These are phyloP conservation scores for Azemiops feae DNA, from an alignment of 2,113 vertebrate species.

Conservation along the genomic window DNA sequence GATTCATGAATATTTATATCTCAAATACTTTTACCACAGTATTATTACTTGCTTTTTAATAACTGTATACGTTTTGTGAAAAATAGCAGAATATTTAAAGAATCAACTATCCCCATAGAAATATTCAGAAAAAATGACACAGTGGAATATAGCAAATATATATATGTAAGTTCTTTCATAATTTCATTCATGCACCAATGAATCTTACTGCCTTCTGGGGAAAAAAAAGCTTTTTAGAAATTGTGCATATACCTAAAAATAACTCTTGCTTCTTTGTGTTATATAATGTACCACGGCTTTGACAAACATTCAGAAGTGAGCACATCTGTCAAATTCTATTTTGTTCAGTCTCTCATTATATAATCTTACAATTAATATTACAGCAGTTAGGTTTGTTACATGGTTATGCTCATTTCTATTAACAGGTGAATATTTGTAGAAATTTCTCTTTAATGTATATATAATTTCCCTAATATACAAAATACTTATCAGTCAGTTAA, in stretches of 20 bases:
- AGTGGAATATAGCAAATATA: conserved; percentile 43
- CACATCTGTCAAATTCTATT: background rate
- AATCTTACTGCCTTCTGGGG: conserved; percentile 29
- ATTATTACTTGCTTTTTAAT: conserved; percentile 57
- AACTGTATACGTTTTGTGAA: conserved; percentile 65
- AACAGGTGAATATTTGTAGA: background rate
- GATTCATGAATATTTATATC: conserved; percentile 54
- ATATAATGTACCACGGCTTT: background rate
- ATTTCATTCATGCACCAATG: conserved; percentile 52
- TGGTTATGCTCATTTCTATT: background rate
- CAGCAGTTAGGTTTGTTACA: background rate
- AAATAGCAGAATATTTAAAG: conserved; percentile 66
- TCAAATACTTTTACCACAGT: conserved; percentile 62
- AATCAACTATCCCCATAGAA: conserved; percentile 53
- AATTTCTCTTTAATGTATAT: background rate
- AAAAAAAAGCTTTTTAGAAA: conserved; percentile 9
- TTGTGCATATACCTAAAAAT: conserved; percentile 18
- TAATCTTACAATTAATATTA: background rate
- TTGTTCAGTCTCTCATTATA: background rate
- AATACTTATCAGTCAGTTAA: background rate
- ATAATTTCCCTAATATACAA: background rate
- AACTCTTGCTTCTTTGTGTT: background rate
- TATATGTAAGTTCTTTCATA: conserved; percentile 20
- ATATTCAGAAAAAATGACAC: conserved; percentile 47
- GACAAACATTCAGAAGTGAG: background rate